Conservation (phyloP, 37 sponge, comb jelly and placozoan genomes). For the Dysidea cf. avara region DNA sequence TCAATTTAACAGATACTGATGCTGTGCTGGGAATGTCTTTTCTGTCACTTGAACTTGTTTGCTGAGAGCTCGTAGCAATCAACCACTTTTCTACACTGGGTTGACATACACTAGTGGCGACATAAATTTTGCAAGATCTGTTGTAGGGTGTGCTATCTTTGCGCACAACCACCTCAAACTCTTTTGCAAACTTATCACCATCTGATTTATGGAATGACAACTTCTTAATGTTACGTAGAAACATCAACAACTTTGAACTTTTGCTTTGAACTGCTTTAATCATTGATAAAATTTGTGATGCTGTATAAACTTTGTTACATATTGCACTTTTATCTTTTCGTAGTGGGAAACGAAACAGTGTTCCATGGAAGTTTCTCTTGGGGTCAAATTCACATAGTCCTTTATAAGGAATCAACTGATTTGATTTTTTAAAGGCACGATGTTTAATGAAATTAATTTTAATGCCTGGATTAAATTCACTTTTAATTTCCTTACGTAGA, state of each 20-base stretch:
- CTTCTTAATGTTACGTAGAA: constrained; percentile 41
- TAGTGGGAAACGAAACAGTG: constrained; percentile 79
- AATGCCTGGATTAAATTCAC: constrained; percentile 51
- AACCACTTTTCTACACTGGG: too few species aligned
- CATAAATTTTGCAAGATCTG: too few species aligned
- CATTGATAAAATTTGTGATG: constrained; percentile 7
- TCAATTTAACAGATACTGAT: not conserved
- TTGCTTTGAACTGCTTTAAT: constrained; percentile 2
- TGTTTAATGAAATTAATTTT: constrained; percentile 12
- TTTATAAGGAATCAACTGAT: constrained; percentile 53
- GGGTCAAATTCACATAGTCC: not conserved
- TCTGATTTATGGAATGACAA: constrained; percentile 38
- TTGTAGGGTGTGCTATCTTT: too few species aligned
- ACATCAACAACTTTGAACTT: constrained; percentile 46
- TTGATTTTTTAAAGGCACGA: constrained; percentile 4
- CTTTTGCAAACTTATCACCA: too few species aligned
- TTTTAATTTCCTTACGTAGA: too few species aligned
- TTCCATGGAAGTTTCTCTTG: constrained; percentile 30
- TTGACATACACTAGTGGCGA: too few species aligned
- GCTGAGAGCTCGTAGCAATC: too few species aligned
- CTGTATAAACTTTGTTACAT: constrained; percentile 10
- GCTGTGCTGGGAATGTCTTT: not conserved
- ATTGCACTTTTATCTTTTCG: constrained; percentile 59
- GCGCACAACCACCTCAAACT: too few species aligned
- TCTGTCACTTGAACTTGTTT: too few species aligned